phyloP scores from a whole-genome alignment of 2,113 vertebrate species.

The Platysternon megacephalum region DNA sequence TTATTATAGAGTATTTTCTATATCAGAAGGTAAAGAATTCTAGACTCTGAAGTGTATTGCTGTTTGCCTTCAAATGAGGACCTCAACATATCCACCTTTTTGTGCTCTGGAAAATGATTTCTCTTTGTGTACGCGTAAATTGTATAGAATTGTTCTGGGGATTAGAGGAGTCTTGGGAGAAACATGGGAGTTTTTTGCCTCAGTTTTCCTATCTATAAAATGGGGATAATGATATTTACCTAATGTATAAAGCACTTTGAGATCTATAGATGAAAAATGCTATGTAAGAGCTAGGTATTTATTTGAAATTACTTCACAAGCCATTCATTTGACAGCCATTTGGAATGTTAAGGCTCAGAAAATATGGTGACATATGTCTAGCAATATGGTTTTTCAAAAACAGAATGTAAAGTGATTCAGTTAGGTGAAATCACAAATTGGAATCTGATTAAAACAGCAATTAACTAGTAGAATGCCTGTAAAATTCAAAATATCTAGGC shows the following conservation, averaged over 20 bases:
- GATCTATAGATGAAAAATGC: not conserved
- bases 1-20: constrained; percentile 85
- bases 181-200: not conserved
- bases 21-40: constrained; percentile 80
- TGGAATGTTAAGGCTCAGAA: not conserved
- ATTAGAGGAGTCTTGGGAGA: not conserved
- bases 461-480: not conserved
- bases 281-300: not conserved
- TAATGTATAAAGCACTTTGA: not conserved
- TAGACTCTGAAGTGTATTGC: not conserved
- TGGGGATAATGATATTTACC: not conserved
- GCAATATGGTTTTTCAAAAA: not conserved
- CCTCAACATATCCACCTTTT: fast-evolving
- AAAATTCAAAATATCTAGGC: not conserved
- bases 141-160: not conserved
- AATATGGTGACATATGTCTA: not conserved
- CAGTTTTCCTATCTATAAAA: not conserved
- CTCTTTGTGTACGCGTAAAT: not conserved
- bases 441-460: not conserved
- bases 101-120: not conserved
- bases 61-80: not conserved
- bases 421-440: not conserved
- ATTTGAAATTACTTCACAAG: not conserved
- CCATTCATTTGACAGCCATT: not conserved
- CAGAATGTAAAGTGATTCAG: not conserved